Evolutionary conservation across 2,797 vertebrate genomes (phyloP).

Genomic region (Gallinago nigripennis): DNA sequence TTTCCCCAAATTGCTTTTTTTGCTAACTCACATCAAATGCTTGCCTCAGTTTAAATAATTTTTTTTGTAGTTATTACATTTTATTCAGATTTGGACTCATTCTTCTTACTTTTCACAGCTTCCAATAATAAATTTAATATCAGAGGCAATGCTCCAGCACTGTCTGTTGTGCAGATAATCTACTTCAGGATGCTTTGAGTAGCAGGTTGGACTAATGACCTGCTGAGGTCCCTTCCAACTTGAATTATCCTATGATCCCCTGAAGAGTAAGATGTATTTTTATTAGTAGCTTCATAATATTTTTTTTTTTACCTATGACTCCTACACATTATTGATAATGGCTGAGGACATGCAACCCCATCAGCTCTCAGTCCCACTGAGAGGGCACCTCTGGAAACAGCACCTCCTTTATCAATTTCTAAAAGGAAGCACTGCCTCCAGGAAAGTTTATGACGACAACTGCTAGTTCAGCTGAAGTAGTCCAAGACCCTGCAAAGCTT

Average conservation of each 20-base stretch:
- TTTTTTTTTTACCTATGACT: not conserved
- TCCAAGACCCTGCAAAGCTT: slow-evolving; percentile 50
- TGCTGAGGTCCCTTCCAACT: not conserved
- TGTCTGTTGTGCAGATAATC: not conserved
- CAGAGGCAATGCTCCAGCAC: accelerated
- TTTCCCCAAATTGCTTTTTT: not conserved
- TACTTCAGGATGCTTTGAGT: not conserved
- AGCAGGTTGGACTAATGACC: not conserved
- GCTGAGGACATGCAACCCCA: not conserved
- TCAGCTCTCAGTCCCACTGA: not conserved
- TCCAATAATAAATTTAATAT: not conserved
- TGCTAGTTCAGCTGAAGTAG: not conserved
- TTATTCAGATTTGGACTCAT: not conserved
- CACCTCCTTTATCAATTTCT: not conserved
- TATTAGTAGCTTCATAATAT: not conserved
- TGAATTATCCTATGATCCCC: not conserved
- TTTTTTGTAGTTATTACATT: not conserved
- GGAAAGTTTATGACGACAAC: not conserved
- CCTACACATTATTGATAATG: not conserved
- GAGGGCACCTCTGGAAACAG: not conserved
- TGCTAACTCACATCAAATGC: not conserved
- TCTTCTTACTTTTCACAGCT: not conserved
- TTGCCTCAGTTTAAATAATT: not conserved
- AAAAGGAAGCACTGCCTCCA: not conserved
- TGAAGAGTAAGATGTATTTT: not conserved